Evolutionary conservation across 2,113 vertebrate species (phyloP).

Genomic region (Pelvicachromis taeniatus): DNA sequence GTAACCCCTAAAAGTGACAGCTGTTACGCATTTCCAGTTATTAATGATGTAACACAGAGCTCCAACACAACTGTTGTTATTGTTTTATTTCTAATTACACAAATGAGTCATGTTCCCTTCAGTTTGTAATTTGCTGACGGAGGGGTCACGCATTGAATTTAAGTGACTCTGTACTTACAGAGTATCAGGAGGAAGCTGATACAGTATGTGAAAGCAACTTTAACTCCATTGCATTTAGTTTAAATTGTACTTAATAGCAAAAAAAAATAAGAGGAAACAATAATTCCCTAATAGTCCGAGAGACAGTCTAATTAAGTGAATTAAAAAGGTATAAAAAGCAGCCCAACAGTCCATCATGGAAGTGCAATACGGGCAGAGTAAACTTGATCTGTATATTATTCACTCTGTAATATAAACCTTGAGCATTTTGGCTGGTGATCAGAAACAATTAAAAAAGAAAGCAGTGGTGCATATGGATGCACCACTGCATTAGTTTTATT

Average conservation of each 20-base stretch:
- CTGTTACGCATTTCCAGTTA: not conserved
- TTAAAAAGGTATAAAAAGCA: not conserved
- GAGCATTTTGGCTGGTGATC: not conserved
- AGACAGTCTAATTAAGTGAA: not conserved
- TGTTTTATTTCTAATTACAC: not conserved
- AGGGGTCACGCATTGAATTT: not conserved
- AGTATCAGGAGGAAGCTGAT: too few relatives aligned
- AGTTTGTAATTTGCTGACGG: not conserved
- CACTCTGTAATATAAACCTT: not conserved
- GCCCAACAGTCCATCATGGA: not conserved
- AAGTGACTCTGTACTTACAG: not conserved
- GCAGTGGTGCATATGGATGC: not conserved
- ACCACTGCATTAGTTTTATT: too few relatives aligned
- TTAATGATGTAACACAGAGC: conserved; percentile 1
- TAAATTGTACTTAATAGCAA: not conserved
- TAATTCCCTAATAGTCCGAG: not conserved
- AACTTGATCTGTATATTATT: not conserved
- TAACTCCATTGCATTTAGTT: too few relatives aligned
- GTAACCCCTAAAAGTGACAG: conserved; percentile 5
- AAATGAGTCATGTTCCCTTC: not conserved
- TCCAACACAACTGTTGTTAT: not conserved
- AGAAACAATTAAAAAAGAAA: not conserved
- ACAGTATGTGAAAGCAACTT: too few relatives aligned
- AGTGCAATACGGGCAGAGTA: not conserved
- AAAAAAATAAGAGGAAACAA: not conserved